Percentiles rank a stretch among this genome's conserved stretches.
Conservation (phyloP, 1,140 invertebrate species). For the Copidosoma floridanum region DNA sequence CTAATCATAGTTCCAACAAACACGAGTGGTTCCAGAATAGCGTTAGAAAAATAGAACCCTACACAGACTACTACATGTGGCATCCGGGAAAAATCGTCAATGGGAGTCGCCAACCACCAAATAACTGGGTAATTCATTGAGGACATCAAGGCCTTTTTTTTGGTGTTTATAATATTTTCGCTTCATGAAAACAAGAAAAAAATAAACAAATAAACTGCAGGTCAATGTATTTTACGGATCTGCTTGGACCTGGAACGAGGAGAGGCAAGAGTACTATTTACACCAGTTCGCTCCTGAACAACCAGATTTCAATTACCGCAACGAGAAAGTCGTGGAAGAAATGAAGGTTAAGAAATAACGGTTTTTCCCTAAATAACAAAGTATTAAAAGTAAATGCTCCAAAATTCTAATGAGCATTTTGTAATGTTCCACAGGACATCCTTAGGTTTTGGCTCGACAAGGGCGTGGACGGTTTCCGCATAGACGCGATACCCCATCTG, state of each 20-base stretch:
- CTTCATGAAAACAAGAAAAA: no score
- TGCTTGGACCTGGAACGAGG: slow-evolving; percentile 66
- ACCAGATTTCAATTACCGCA: slow-evolving; percentile 73
- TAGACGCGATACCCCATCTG: slow-evolving; percentile 66
- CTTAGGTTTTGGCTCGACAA: slow-evolving; percentile 71
- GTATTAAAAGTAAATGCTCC: no score
- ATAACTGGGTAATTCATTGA: slow-evolving; percentile 24
- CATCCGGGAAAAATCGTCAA: slow-evolving; percentile 42
- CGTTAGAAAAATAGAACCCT: slow-evolving; percentile 56
- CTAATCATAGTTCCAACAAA: slow-evolving; percentile 73
- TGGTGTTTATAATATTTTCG: no score
- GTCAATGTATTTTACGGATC: slow-evolving; percentile 62
- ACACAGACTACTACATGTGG: slow-evolving; percentile 71
- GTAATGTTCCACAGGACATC: slow-evolving; percentile 60
- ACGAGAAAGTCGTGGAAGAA: slow-evolving; percentile 60
- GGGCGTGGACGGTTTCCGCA: slow-evolving; percentile 74
- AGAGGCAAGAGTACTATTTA: slow-evolving; percentile 70
- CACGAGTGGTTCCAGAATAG: slow-evolving; percentile 71
- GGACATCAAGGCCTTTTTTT: no score
- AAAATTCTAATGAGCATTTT: no score
- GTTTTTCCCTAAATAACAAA: no score
- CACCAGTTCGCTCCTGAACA: slow-evolving; percentile 72
- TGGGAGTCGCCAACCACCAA: slow-evolving; percentile 8
- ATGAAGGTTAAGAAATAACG: slow-evolving; percentile 68
- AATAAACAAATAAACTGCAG: no score